Percentiles rank a stretch among this genome's conserved stretches.
These are phyloP conservation scores for Pomacea maculata DNA, from an alignment of 1,140 invertebrate species.

Conservation along the genomic window DNA sequence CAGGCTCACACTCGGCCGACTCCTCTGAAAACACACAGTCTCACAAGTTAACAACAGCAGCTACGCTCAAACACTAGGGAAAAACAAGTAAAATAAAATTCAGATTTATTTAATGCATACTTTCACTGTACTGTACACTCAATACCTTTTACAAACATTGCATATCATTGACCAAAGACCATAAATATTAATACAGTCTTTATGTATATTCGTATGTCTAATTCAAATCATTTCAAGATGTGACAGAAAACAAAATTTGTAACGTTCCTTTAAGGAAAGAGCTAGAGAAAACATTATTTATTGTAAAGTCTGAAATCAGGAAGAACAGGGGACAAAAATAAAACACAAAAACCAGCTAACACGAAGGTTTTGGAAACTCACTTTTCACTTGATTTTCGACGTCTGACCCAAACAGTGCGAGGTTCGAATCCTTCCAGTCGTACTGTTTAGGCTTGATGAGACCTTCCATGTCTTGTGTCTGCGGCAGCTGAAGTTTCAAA, in stretches of 20 bases:
- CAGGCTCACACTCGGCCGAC: slow-evolving; percentile 57
- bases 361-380: slow-evolving; percentile 26
- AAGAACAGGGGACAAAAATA: not conserved
- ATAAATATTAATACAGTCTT: not conserved
- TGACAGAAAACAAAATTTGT: not conserved
- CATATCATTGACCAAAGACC: not conserved
- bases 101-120: too few species aligned
- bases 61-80: not conserved
- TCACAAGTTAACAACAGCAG: not conserved
- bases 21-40: slow-evolving; percentile 45
- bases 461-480: slow-evolving; percentile 25
- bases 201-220: not conserved
- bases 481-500: not conserved
- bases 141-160: not conserved
- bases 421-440: slow-evolving; percentile 60
- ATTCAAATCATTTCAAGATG: not conserved
- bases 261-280: not conserved
- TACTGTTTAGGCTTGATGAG: slow-evolving; percentile 55
- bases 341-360: too few species aligned
- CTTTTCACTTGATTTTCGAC: slow-evolving; percentile 55
- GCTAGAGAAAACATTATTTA: too few species aligned
- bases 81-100: not conserved
- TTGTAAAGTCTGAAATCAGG: not conserved
- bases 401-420: slow-evolving; percentile 57
- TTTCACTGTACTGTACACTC: too few species aligned